Conservation (phyloP, 1,140 invertebrate species). For the Augochlora pura region DNA sequence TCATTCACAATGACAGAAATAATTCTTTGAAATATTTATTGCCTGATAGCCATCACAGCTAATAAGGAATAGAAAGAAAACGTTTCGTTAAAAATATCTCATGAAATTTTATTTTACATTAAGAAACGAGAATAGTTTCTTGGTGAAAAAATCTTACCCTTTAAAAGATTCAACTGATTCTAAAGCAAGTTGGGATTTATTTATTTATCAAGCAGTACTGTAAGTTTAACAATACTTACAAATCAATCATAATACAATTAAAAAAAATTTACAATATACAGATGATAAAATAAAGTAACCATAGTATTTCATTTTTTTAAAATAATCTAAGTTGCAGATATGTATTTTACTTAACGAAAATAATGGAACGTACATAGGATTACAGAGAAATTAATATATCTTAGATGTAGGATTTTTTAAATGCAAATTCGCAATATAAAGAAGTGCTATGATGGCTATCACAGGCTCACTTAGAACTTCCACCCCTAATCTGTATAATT, state of each 20-base stretch:
- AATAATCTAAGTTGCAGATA: background rate
- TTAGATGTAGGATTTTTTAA: slow-evolving; percentile 33
- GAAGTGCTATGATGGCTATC: slow-evolving; percentile 62
- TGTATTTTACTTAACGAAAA: slow-evolving; percentile 15
- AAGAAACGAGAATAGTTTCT: background rate
- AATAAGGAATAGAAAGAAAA: slow-evolving; percentile 31
- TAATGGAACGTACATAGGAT: slow-evolving; percentile 32
- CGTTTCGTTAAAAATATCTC: slow-evolving; percentile 30
- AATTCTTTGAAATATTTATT: slow-evolving; percentile 44
- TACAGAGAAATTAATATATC: slow-evolving; percentile 14
- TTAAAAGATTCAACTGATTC: slow-evolving; percentile 8
- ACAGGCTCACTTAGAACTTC: slow-evolving; percentile 55
- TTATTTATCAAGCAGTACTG: slow-evolving; percentile 23
- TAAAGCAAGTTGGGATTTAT: slow-evolving; percentile 19
- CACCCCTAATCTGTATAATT: slow-evolving; percentile 66
- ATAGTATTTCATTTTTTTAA: slow-evolving; percentile 16
- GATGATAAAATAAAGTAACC: slow-evolving; percentile 11
- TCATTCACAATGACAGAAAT: slow-evolving; percentile 47
- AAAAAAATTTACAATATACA: background rate
- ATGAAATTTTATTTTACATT: slow-evolving; percentile 13
- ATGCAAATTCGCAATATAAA: slow-evolving; percentile 47
- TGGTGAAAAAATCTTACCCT: background rate
- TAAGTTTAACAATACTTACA: slow-evolving; percentile 26
- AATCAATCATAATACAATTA: slow-evolving; percentile 20
- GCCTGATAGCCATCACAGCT: slow-evolving; percentile 57